Evolutionary conservation across 2,113 vertebrate genomes (phyloP).

Genomic region (Urocynchramus pylzowi): DNA sequence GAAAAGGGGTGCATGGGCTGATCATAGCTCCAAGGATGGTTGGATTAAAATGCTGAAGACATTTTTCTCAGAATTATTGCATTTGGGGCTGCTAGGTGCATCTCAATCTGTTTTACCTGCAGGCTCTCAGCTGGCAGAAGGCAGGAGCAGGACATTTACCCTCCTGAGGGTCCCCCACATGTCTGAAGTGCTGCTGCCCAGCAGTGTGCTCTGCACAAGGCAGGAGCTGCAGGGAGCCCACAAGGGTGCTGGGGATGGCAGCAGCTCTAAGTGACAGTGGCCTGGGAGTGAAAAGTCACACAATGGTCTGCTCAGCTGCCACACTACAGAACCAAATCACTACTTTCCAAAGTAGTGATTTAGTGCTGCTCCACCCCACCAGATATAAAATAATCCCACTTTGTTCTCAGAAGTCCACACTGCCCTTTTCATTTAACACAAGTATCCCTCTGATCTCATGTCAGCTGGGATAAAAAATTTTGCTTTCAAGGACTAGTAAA

Average conservation of each 20-base stretch:
- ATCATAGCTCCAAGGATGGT: not conserved
- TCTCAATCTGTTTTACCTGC: not conserved
- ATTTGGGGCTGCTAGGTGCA: not conserved
- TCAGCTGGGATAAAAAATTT: not conserved
- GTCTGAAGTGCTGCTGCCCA: accelerated
- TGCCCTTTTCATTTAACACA: not conserved
- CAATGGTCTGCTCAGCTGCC: not conserved
- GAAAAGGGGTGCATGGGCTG: accelerated
- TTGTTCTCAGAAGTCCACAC: not conserved
- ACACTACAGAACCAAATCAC: not conserved
- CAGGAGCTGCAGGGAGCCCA: not conserved
- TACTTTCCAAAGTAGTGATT: not conserved
- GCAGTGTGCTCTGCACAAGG: not conserved
- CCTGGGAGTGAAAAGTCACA: not conserved
- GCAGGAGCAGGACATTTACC: not conserved
- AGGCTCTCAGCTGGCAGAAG: not conserved
- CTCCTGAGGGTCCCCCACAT: accelerated
- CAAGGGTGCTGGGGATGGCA: accelerated
- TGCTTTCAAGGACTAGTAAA: not conserved
- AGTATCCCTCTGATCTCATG: not conserved
- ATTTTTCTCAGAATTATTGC: not conserved
- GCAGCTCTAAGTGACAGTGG: not conserved
- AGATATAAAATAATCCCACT: not conserved
- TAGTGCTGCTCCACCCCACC: not conserved
- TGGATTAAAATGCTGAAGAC: not conserved